These are phyloP conservation scores for Lampropteryx suffumata DNA, from an alignment of 2,888 invertebrate genomes.

Conservation along the genomic window DNA sequence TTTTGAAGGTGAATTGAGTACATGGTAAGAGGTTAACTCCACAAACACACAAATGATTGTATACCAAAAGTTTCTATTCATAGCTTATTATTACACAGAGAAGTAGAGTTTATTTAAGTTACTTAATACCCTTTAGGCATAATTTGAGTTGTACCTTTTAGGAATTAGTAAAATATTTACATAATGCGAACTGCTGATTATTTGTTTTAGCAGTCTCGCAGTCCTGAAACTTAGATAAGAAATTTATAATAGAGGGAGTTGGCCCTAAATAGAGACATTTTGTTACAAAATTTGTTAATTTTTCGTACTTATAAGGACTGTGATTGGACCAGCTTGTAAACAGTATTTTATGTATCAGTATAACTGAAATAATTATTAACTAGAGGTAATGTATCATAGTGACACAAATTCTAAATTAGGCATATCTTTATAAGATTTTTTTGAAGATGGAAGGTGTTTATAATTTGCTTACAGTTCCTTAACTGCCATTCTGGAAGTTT, in stretches of 20 bases:
- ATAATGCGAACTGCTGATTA: slow-evolving; percentile 60
- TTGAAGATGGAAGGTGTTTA: slow-evolving; percentile 26
- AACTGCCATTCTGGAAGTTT: slow-evolving; percentile 38
- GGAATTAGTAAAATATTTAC: slow-evolving; percentile 41
- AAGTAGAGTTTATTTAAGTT: slow-evolving; percentile 11
- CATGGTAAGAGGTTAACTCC: slow-evolving; percentile 10
- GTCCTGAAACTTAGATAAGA: slow-evolving; percentile 44
- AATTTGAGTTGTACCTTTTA: slow-evolving; percentile 45
- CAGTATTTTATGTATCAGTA: slow-evolving; percentile 60
- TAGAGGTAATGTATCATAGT: slow-evolving; percentile 48
- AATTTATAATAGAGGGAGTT: slow-evolving; percentile 18
- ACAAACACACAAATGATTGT: slow-evolving; percentile 15
- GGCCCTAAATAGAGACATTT: slow-evolving; percentile 34
- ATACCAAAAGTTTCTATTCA: slow-evolving; percentile 24
- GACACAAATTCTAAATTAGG: slow-evolving; percentile 52
- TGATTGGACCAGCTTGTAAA: slow-evolving; percentile 71
- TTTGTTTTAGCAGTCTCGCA: slow-evolving; percentile 50
- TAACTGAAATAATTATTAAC: slow-evolving; percentile 58
- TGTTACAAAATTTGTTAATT: slow-evolving; percentile 65
- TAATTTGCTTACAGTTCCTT: slow-evolving; percentile 47
- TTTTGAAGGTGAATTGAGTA: not conserved
- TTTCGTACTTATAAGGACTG: slow-evolving; percentile 57
- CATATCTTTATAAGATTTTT: slow-evolving; percentile 51
- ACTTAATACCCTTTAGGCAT: slow-evolving; percentile 38
- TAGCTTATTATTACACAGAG: slow-evolving; percentile 19